Evolutionary conservation across 2,888 invertebrate species (phyloP).

Genomic region (Glaucopsyche alexis): DNA sequence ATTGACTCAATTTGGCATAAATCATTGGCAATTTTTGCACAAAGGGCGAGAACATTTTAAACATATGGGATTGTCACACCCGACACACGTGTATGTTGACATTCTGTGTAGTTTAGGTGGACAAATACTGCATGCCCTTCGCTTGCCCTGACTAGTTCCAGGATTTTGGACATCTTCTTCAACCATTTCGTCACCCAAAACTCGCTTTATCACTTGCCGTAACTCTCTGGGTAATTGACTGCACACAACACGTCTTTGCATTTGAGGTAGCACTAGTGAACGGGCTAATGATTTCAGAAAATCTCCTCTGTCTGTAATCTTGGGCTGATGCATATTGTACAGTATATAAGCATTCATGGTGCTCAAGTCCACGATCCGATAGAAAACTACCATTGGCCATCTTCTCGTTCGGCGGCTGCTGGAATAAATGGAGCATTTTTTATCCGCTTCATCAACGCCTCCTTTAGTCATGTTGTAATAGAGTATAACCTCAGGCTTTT

Average conservation of each 20-base stretch:
- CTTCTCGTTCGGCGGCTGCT: conserved; percentile 34
- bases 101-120: conserved; percentile 37
- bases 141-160: conserved; percentile 37
- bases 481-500: conserved; percentile 35
- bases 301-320: conserved; percentile 35
- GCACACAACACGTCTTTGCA: conserved; percentile 35
- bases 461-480: conserved; percentile 35
- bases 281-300: conserved; percentile 35
- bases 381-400: conserved; percentile 36
- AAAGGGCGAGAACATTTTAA: too few species aligned
- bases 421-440: conserved; percentile 37
- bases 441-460: conserved; percentile 35
- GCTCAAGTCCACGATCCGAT: conserved; percentile 34
- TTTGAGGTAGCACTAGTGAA: conserved; percentile 34
- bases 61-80: conserved; percentile 37
- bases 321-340: conserved; percentile 34
- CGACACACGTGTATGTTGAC: conserved; percentile 37
- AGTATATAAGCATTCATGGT: conserved; percentile 32
- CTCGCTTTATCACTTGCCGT: conserved; percentile 38
- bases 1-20: too few species aligned
- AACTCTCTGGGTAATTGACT: conserved; percentile 35
- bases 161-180: conserved; percentile 38
- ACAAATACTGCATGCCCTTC: conserved; percentile 39
- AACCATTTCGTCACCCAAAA: conserved; percentile 38
- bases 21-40: too few species aligned